A percentile compares a stretch with the other conserved stretches of the same genome.
These are phyloP conservation scores for Drosophila meridiana DNA, from an alignment of 2,888 invertebrate species.

Conservation along the genomic window DNA sequence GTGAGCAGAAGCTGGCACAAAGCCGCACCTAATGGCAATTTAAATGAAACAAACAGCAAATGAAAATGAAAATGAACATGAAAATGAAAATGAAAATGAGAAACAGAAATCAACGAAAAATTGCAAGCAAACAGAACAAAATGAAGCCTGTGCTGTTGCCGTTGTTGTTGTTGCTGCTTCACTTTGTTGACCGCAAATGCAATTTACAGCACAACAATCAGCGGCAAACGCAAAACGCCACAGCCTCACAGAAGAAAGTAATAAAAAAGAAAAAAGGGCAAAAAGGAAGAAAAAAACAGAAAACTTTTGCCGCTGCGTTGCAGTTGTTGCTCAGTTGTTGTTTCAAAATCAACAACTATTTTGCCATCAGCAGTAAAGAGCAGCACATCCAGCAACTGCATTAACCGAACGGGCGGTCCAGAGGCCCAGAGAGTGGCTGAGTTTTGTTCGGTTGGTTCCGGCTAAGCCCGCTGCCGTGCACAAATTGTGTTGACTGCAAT, in stretches of 20 bases:
- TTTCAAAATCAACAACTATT: constrained; percentile 50
- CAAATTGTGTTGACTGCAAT: constrained; percentile 27
- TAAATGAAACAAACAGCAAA: constrained; percentile 59
- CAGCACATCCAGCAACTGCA: constrained; percentile 47
- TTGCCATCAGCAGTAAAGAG: constrained; percentile 54
- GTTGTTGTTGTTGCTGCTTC: constrained; percentile 28
- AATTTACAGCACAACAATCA: constrained; percentile 79
- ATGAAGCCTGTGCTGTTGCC: constrained; percentile 7
- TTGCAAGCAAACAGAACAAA: constrained; percentile 24
- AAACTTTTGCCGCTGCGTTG: constrained; percentile 23
- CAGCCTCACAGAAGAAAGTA: constrained; percentile 49
- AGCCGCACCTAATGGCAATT: constrained; percentile 70
- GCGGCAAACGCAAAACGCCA: constrained; percentile 59
- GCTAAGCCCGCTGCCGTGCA: constrained; percentile 9
- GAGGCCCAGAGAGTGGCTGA: constrained; percentile 2
- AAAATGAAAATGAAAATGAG: constrained; percentile 21
- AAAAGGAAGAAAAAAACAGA: constrained; percentile 35
- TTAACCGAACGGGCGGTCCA: constrained; percentile 55
- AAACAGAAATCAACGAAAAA: constrained; percentile 44
- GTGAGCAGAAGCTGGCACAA: constrained; percentile 20
- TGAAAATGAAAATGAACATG: constrained; percentile 23
- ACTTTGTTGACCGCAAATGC: constrained; percentile 77
- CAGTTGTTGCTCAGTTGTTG: constrained; percentile 23
- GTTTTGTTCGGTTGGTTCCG: constrained; percentile 7
- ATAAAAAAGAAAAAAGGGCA: constrained; percentile 58